phyloP scores from a whole-genome alignment of 2,888 invertebrate species.

The Dusona sp. region DNA sequence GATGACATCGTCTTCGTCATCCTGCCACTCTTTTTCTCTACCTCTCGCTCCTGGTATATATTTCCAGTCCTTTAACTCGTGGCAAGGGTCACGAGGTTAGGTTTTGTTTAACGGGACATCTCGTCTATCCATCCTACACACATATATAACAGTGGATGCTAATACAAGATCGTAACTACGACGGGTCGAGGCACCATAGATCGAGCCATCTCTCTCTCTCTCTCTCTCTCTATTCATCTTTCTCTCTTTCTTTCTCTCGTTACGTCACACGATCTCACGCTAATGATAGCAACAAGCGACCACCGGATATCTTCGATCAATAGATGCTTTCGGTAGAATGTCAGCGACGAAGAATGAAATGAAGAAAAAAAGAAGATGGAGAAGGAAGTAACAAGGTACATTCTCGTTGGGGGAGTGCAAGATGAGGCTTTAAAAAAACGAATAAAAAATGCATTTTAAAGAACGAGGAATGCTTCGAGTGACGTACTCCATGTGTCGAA shows the following conservation, averaged over 20 bases:
- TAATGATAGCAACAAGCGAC: slow-evolving; percentile 83
- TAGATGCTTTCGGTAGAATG: slow-evolving; percentile 77
- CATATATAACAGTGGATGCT: slow-evolving; percentile 76
- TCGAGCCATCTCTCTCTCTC: slow-evolving; percentile 70
- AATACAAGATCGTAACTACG: slow-evolving; percentile 81
- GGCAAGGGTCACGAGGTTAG: slow-evolving; percentile 81
- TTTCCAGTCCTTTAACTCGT: slow-evolving; percentile 61
- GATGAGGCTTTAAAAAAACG: slow-evolving; percentile 19
- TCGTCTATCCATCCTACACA: slow-evolving; percentile 71
- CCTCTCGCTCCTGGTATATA: slow-evolving; percentile 8
- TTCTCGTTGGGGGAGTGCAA: slow-evolving; percentile 13
- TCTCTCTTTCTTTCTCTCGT: slow-evolving; percentile 71
- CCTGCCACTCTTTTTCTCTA: slow-evolving; percentile 44
- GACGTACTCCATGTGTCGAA: background rate
- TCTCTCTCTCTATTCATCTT: slow-evolving; percentile 12
- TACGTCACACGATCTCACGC: slow-evolving; percentile 83
- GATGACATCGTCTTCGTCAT: slow-evolving; percentile 76
- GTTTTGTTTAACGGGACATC: slow-evolving; percentile 83
- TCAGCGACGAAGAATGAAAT: slow-evolving; percentile 64
- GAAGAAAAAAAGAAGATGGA: slow-evolving; percentile 4
- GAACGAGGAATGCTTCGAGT: background rate
- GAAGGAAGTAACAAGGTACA: slow-evolving; percentile 28
- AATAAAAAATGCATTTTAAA: slow-evolving; percentile 22
- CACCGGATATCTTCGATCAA: slow-evolving; percentile 80
- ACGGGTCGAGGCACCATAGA: slow-evolving; percentile 78